phyloP scores from a whole-genome alignment of 1,140 invertebrate genomes.

The Fragariocoptes setiger region DNA sequence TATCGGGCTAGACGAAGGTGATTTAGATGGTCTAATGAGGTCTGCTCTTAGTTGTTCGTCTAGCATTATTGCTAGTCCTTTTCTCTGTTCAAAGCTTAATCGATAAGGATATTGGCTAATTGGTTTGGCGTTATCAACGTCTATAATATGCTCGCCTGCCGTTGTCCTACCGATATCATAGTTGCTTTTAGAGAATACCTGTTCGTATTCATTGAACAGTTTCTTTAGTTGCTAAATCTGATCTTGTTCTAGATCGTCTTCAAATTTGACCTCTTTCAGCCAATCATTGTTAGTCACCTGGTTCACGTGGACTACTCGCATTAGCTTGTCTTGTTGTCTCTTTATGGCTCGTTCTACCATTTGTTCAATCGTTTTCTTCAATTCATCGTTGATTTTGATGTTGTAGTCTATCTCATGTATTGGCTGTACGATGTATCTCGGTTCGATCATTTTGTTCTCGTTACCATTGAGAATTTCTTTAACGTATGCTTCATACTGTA shows the following conservation, averaged over 20 bases:
- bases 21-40: background rate
- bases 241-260: background rate
- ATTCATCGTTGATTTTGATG: too few relatives aligned
- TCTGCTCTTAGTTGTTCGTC: background rate
- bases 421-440: too few relatives aligned
- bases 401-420: too few relatives aligned
- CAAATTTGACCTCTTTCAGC: background rate
- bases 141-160: background rate
- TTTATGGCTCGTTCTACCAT: background rate
- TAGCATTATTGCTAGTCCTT: slow-evolving; percentile 1
- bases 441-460: too few relatives aligned
- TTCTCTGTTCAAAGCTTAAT: background rate
- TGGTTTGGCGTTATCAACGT: background rate
- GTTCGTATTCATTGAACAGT: background rate
- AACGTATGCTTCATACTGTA: too few relatives aligned
- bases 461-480: background rate
- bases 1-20: background rate
- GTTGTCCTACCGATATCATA: background rate
- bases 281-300: background rate
- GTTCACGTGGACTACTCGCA: background rate
- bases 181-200: background rate
- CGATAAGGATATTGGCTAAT: background rate
- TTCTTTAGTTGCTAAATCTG: background rate
- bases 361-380: background rate
- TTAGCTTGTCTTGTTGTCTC: background rate